Percentiles rank a stretch among this genome's conserved stretches.
Evolutionary conservation across 2,113 vertebrate species (phyloP).

Genomic region (Pseudois nayaur): DNA sequence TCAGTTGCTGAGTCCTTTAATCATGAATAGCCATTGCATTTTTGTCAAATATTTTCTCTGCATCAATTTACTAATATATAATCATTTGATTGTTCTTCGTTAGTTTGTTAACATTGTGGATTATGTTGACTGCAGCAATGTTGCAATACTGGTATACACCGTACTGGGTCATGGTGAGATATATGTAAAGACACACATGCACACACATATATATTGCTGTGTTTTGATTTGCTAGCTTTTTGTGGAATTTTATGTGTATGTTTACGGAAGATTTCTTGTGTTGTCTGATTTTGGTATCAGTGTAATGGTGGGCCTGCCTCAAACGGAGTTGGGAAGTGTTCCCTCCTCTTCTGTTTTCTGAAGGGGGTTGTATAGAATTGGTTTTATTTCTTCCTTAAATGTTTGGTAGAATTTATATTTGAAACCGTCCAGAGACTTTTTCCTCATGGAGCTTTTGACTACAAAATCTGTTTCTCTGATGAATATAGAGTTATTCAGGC

Average conservation of each 20-base stretch:
- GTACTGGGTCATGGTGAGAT: not conserved
- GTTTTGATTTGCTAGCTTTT: not conserved
- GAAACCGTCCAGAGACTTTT: not conserved
- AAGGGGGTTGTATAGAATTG: not conserved
- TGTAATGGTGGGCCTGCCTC: not conserved
- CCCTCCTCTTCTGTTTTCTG: constrained; percentile 6
- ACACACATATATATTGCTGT: not conserved
- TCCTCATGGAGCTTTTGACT: not conserved
- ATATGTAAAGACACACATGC: not conserved
- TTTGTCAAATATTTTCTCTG: not conserved
- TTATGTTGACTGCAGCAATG: not conserved
- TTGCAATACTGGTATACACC: not conserved
- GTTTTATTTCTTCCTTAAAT: not conserved
- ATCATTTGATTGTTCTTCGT: not conserved
- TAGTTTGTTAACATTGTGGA: not conserved
- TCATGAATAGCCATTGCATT: not conserved
- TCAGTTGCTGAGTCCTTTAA: not conserved
- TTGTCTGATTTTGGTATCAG: not conserved
- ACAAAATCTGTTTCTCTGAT: not conserved
- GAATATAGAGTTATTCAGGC: not conserved
- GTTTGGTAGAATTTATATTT: not conserved
- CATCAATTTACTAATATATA: not conserved
- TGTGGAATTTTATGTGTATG: not conserved
- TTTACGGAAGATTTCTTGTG: not conserved
- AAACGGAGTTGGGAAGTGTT: not conserved